phyloP scores from a whole-genome alignment of 2,888 invertebrate species.

The Pemphredon lugubris region DNA sequence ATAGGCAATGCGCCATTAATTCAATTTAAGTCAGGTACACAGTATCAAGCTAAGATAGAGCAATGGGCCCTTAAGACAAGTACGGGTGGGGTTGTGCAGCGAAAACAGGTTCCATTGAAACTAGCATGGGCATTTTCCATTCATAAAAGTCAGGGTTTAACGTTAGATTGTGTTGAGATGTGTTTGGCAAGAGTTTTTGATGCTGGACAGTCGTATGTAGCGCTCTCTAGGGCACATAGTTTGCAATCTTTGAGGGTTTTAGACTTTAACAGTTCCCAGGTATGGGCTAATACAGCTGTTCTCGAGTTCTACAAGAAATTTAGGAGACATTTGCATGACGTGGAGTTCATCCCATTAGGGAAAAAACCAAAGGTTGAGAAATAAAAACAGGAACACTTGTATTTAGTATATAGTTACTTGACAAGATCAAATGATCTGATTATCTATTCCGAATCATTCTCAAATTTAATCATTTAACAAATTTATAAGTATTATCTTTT shows the following conservation, averaged over 20 bases:
- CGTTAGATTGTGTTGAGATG: conserved; percentile 97
- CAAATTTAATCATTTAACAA: no score
- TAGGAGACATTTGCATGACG: conserved; percentile 85
- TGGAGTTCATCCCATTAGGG: conserved; percentile 85
- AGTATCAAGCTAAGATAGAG: conserved; percentile 88
- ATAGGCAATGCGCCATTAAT: conserved; percentile 89
- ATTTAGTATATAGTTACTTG: conserved; percentile 82
- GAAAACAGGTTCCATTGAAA: conserved; percentile 92
- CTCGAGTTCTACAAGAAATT: conserved; percentile 90
- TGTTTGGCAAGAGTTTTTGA: conserved; percentile 95
- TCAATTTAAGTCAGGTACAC: conserved; percentile 88
- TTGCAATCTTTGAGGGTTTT: conserved; percentile 91
- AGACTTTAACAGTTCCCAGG: conserved; percentile 92
- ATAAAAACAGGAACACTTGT: background rate
- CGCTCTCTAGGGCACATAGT: conserved; percentile 94
- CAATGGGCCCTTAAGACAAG: conserved; percentile 90
- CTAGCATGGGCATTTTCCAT: conserved; percentile 99
- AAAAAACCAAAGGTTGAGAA: conserved; percentile 66
- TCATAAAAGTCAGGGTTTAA: conserved; percentile 97
- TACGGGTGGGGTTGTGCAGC: conserved; percentile 81
- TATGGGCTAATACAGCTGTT: conserved; percentile 94
- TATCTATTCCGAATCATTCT: no score
- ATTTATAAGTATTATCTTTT: no score
- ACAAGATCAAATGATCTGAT: no score
- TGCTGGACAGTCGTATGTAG: conserved; percentile 98